These are phyloP conservation scores for Schizopygopsis malacanthus DNA, from an alignment of 2,797 vertebrate genomes.

Conservation along the genomic window DNA sequence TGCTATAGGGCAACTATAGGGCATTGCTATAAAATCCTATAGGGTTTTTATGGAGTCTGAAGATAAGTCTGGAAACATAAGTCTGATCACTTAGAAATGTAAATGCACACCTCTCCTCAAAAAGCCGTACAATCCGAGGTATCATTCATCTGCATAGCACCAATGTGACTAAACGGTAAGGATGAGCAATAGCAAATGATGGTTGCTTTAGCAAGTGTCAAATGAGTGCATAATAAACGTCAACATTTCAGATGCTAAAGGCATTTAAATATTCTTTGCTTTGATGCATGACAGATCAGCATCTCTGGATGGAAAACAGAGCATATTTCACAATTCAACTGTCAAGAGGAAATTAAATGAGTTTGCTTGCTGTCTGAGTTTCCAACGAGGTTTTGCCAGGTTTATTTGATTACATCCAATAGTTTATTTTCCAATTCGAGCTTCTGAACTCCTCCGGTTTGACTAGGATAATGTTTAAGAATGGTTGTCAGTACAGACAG, in stretches of 20 bases:
- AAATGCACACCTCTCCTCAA: not conserved
- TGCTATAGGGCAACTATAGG: too few relatives aligned
- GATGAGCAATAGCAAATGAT: conserved; percentile 1
- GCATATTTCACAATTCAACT: conserved; percentile 30
- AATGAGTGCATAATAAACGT: conserved; percentile 27
- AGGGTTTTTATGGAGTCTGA: not conserved
- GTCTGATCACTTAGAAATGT: not conserved
- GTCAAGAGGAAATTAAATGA: conserved; percentile 21
- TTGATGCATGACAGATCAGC: conserved; percentile 11
- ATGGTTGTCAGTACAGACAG: not conserved
- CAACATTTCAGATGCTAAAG: conserved; percentile 19
- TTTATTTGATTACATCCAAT: conserved; percentile 19
- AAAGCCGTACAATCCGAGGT: not conserved
- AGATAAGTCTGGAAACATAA: not conserved
- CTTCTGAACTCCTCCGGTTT: not conserved
- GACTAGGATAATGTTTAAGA: conserved; percentile 19
- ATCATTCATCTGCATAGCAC: not conserved
- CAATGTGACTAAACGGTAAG: conserved; percentile 1
- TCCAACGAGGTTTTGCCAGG: not conserved
- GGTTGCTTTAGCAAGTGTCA: conserved; percentile 18
- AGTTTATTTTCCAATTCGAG: not conserved
- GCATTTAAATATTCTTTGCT: conserved; percentile 14
- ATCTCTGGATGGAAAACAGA: not conserved
- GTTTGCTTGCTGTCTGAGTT: conserved; percentile 20
- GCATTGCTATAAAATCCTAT: not conserved